phyloP scores from a whole-genome alignment of 1,140 invertebrate species.

The Drosophila murphyi region DNA sequence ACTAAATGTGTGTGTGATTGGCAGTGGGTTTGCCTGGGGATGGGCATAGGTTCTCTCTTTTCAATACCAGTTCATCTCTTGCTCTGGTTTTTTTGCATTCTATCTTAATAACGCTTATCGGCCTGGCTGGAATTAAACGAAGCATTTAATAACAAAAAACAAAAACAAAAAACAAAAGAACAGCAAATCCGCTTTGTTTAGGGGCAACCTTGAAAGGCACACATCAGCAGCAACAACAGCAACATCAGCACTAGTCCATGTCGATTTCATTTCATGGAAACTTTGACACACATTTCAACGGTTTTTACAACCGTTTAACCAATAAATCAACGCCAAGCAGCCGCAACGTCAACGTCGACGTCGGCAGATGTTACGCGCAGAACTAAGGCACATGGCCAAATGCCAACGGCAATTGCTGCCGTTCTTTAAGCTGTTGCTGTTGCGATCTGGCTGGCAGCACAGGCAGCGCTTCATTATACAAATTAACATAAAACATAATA shows the following conservation, averaged over 20 bases:
- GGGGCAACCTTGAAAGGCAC: slow-evolving; percentile 70
- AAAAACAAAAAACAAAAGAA: slow-evolving; percentile 59
- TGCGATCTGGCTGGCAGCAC: slow-evolving; percentile 34
- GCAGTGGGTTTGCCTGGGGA: slow-evolving; percentile 56
- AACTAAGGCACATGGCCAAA: slow-evolving; percentile 79
- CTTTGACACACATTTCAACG: slow-evolving; percentile 83
- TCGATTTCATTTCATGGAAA: slow-evolving; percentile 82
- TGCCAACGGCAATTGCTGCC: slow-evolving; percentile 71
- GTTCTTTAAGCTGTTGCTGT: slow-evolving; percentile 37
- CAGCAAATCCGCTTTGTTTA: slow-evolving; percentile 70
- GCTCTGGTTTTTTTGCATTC: slow-evolving; percentile 26
- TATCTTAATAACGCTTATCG: slow-evolving; percentile 69
- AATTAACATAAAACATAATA: slow-evolving; percentile 83
- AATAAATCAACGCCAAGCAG: slow-evolving; percentile 77
- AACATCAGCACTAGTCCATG: slow-evolving; percentile 60
- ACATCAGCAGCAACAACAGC: slow-evolving; percentile 41
- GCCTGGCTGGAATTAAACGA: slow-evolving; percentile 55
- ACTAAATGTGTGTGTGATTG: slow-evolving; percentile 48
- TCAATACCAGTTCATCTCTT: slow-evolving; percentile 31
- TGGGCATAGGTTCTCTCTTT: slow-evolving; percentile 13
- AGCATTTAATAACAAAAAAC: slow-evolving; percentile 63
- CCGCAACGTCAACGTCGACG: slow-evolving; percentile 12
- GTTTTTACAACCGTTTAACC: slow-evolving; percentile 82
- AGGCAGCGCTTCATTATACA: slow-evolving; percentile 76
- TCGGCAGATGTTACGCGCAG: slow-evolving; percentile 65